Conservation (phyloP, 2,888 invertebrate genomes). For the Branchipolynoe longqiensis region DNA sequence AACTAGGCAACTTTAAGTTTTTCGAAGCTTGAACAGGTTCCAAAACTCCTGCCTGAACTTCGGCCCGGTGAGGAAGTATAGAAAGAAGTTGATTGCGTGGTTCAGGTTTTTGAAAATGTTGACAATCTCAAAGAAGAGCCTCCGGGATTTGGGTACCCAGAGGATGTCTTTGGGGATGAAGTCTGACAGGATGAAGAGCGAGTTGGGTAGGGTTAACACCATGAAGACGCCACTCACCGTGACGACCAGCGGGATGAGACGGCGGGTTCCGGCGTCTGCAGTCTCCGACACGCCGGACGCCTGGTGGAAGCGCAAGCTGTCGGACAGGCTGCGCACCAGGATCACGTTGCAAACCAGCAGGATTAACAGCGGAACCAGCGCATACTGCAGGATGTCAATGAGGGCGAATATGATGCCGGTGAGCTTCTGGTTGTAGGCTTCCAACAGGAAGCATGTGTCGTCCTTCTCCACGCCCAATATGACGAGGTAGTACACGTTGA, state of each 20-base stretch:
- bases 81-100: not conserved
- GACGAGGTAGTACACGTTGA: not conserved
- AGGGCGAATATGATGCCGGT: not conserved
- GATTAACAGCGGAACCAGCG: not conserved
- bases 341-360: not conserved
- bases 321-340: not conserved
- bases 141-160: not conserved
- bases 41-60: not conserved
- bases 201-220: not conserved
- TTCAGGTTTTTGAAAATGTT: not conserved
- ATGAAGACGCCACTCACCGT: not conserved
- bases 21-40: not conserved
- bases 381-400: not conserved
- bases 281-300: not conserved
- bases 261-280: not conserved
- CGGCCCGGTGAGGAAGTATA: not conserved
- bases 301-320: not conserved
- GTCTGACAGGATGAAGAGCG: not conserved
- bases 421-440: not conserved
- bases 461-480: not conserved
- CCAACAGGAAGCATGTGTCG: not conserved
- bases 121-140: not conserved
- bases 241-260: not conserved
- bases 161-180: not conserved
- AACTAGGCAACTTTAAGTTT: not conserved